Percentiles rank a stretch among this genome's conserved stretches.
These are phyloP conservation scores for Corythaeola cristata DNA, from an alignment of 2,113 vertebrate species.

Conservation along the genomic window DNA sequence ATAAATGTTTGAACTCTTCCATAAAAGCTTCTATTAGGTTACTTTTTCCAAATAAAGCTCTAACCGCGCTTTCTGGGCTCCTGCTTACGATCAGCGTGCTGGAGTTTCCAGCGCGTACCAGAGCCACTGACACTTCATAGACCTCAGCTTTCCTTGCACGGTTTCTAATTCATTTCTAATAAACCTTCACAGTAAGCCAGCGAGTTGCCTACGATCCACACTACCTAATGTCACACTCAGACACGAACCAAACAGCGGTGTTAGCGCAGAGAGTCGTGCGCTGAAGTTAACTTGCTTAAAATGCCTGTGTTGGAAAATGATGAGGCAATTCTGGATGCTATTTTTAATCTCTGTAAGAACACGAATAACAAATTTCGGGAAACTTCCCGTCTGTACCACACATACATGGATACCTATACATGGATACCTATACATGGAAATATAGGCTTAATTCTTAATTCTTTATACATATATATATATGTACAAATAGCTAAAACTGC, in stretches of 20 bases:
- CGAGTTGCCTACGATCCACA: accelerated
- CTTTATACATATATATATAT: too few relatives aligned
- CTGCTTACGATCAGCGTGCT: not conserved
- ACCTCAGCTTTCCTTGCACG: not conserved
- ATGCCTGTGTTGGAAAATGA: accelerated
- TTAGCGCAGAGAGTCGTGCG: not conserved
- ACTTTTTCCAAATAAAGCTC: constrained; percentile 41
- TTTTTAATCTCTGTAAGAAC: not conserved
- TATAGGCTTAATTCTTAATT: not conserved
- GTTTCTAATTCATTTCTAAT: not conserved
- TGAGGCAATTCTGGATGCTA: not conserved
- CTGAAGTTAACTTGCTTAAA: not conserved
- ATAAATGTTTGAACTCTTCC: not conserved
- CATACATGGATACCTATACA: not conserved
- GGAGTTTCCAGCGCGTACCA: not conserved
- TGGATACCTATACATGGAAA: too few relatives aligned
- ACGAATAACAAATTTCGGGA: not conserved
- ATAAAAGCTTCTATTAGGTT: not conserved
- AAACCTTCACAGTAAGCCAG: not conserved
- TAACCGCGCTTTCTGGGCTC: not conserved
- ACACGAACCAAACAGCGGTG: accelerated
- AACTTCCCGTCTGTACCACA: not conserved
- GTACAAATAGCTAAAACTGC: not conserved
- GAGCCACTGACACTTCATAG: not conserved
- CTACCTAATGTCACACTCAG: not conserved